Base-by-base conservation (phyloP, 23 tunicate genomes). In the Aplidium turbinatum region DNA sequence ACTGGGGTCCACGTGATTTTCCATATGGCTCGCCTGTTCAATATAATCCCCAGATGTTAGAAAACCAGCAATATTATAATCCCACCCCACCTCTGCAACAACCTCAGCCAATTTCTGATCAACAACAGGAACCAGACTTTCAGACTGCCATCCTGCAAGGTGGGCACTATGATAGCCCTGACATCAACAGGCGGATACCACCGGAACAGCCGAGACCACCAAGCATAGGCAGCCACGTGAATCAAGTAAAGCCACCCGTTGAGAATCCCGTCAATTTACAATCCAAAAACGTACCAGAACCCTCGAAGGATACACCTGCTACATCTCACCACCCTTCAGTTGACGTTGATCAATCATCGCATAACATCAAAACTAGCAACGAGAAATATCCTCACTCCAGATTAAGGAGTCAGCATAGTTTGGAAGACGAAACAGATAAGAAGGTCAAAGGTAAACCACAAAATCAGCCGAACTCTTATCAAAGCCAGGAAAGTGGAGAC, bases 91-190 rank as follows among this genome's bases (percentile, higher is more conserved):
- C 48, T 7, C 4, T 27, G 35, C 36, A 28, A 13, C 19, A 54
- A 13, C n/a, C 23, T 26, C 68, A 60, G 20, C 35, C 13, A 3
- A 29, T 30, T 60, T 20, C 16, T 38, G 31, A 6, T 60, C 38
- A 30, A 27, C 50, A 18, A 65, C 28, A 38, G 31, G 25, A 36
- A 5, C 72, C 26, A 3, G 58, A 70, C 26, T 70, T 70, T 47
- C 57, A 70, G 2, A 29, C 76, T 3, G 38, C 47, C 35, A 47
- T 70, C 3, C 29, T 70, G 76, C 76, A 70, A 70, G 76, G 76
- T 3, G 76, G 58, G 4, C 76, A 13, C 16, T 70, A 21, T 70
- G 76, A 70, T 18, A 28, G 36, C n/a, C 58, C 58, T 2, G 38
- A 25, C 7, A 16, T 3, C 18, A 18, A 18, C 13, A 5, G 19